Evolutionary conservation across 1,140 invertebrate genomes (phyloP), one percentile per base, ranked within the genome.

Genomic region (Orchesella cincta): DNA sequence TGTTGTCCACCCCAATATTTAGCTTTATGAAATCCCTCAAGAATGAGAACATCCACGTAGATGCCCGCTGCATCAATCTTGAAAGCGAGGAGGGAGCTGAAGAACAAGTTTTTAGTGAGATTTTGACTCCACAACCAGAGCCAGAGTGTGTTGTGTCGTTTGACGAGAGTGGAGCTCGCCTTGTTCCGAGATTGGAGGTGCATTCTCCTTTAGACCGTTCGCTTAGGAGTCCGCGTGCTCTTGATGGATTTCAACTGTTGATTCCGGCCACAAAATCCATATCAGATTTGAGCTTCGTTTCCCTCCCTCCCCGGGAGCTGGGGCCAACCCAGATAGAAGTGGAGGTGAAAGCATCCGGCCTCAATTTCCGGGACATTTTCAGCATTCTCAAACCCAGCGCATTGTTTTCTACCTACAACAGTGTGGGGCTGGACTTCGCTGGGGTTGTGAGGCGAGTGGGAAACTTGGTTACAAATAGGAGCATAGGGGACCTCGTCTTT

Each of bases 281-380:
- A 8, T 16, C 16, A 31, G 67, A 71, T 26, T 36, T 71, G 34
- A 16, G 31, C 8, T 71, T 71, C 31, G 67, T 12, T 2, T 8
- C 8, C 23, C 31, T 31, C 3, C 12, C 3, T 2, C 26, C 31
- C 34, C 18, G 8, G 2, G 16, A 5, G 12, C 67, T 71, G 5
- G 26, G 26, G 18, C 29, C 29, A 3, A 36, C 5, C 18, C 16
- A 71, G 31, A 71, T 71, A 28, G 67, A 71, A 29, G 34, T 71
- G 29, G 26, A 71, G 23, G 67, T 71, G 2, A 71, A 71, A 33
- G 8, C 12, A 5, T 16, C 16, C 67, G 67, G 12, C 23, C 34
- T 71, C 18, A 71, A 71, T 36, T 71, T 71, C 67, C 8, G 26
- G 26, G 67, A 71, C 31, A 34, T 71, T 2, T 26, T 71, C 31